A percentile compares a stretch with the other conserved stretches of the same genome.
Conservation (phyloP, 2,113 vertebrate species). For the Cephalopterus ornatus region DNA sequence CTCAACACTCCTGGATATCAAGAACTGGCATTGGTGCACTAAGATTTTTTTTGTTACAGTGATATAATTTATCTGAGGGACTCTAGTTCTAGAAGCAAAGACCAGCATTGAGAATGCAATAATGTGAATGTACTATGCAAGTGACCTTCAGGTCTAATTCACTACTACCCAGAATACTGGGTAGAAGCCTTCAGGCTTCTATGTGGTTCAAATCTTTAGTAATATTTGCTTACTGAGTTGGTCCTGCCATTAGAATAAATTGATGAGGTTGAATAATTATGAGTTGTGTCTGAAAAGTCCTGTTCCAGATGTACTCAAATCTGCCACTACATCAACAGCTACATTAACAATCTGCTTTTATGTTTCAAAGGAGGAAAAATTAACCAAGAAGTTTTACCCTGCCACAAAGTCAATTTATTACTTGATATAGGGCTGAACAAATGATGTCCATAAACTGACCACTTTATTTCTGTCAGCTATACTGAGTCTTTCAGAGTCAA, state of each 20-base stretch:
- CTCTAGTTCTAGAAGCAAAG: not conserved
- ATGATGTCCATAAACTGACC: not conserved
- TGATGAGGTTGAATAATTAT: not conserved
- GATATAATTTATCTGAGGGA: not conserved
- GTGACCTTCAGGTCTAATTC: not conserved
- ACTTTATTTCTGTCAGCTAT: not conserved
- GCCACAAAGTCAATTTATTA: not conserved
- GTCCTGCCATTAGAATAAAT: not conserved
- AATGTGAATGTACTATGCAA: not conserved
- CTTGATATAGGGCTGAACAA: not conserved
- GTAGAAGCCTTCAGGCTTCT: not conserved
- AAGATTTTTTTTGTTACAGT: not conserved
- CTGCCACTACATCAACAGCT: not conserved
- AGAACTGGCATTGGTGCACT: not conserved
- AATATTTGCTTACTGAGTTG: not conserved
- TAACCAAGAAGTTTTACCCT: not conserved
- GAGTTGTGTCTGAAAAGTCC: not conserved
- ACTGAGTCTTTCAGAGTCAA: not conserved
- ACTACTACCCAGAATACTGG: not conserved
- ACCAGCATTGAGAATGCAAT: not conserved
- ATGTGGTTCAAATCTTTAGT: not conserved
- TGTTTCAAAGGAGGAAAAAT: not conserved
- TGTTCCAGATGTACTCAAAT: not conserved
- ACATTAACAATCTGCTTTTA: not conserved
- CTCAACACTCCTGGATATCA: not conserved